Evolutionary conservation across 2,888 invertebrate species (phyloP).

Genomic region (Invenusta paracnida): DNA sequence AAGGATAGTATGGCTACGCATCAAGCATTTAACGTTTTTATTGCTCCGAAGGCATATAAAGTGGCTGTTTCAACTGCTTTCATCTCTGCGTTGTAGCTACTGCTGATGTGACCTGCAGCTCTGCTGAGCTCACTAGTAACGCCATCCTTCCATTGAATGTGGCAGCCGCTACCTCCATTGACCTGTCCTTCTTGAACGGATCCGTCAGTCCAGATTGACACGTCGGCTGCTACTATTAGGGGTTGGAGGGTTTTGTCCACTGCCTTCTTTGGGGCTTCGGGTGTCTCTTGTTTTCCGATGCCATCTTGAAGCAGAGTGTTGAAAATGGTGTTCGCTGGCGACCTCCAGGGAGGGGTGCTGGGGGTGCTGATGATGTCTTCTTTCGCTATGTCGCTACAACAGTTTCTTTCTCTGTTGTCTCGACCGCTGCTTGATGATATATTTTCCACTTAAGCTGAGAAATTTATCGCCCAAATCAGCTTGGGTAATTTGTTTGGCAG

Average conservation of each 20-base stretch:
- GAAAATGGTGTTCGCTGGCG: background rate
- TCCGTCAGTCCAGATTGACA: conserved; percentile 1
- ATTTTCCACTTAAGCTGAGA: too few species aligned
- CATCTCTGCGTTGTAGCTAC: background rate
- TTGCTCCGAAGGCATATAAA: too few species aligned
- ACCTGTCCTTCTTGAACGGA: background rate
- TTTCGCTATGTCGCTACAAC: background rate
- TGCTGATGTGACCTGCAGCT: background rate
- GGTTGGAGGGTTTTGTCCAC: background rate
- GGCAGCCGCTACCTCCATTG: background rate
- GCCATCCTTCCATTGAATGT: background rate
- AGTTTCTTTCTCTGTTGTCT: background rate
- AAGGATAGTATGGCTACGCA: too few species aligned
- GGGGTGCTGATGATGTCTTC: background rate
- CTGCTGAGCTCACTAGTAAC: background rate
- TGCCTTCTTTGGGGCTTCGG: background rate
- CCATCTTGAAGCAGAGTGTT: background rate
- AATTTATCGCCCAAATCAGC: too few species aligned
- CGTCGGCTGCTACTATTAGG: background rate
- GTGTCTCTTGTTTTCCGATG: background rate
- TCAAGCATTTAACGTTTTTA: too few species aligned
- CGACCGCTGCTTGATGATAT: too few species aligned
- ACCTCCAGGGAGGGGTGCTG: background rate
- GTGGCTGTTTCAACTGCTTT: background rate
- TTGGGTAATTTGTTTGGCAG: too few species aligned